A percentile compares a stretch with the other conserved stretches of the same genome.
These are phyloP conservation scores for Xylota sylvarum DNA, from an alignment of 2,888 invertebrate genomes.

Conservation along the genomic window DNA sequence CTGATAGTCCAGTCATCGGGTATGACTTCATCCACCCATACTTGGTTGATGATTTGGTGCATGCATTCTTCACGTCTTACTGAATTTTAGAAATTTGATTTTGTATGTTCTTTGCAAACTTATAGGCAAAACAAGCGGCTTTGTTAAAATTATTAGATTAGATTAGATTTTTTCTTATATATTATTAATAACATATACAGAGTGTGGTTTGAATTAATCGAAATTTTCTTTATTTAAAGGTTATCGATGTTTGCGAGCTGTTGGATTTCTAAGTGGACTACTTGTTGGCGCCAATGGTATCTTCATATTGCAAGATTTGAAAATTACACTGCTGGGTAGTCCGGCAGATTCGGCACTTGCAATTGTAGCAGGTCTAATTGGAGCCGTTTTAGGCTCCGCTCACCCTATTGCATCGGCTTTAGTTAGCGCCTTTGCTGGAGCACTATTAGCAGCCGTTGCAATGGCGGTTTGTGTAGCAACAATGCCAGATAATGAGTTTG, in stretches of 20 bases:
- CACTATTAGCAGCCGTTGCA: constrained; percentile 83
- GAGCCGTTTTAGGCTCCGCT: constrained; percentile 84
- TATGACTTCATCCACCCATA: no score
- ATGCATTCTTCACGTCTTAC: no score
- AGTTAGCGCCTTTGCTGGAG: constrained; percentile 84
- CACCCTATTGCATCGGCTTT: constrained; percentile 84
- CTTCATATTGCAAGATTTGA: constrained; percentile 92
- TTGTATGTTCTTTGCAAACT: no score
- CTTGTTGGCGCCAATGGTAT: constrained; percentile 93
- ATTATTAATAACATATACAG: no score
- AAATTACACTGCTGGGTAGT: constrained; percentile 90
- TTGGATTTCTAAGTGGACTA: constrained; percentile 95
- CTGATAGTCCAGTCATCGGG: no score
- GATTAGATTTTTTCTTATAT: no score
- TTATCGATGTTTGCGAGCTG: constrained; percentile 94
- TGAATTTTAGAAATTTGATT: no score
- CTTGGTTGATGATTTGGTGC: no score
- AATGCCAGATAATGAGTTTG: constrained; percentile 85
- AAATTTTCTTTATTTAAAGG: constrained; percentile 85
- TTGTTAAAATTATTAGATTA: no score
- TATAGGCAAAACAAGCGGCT: no score
- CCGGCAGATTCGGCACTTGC: constrained; percentile 84
- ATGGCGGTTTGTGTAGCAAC: constrained; percentile 85
- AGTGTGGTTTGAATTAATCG: no score
- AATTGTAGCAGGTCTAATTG: constrained; percentile 83